Conservation (phyloP, 2,797 vertebrate species). For the Acridotheres tristis region DNA sequence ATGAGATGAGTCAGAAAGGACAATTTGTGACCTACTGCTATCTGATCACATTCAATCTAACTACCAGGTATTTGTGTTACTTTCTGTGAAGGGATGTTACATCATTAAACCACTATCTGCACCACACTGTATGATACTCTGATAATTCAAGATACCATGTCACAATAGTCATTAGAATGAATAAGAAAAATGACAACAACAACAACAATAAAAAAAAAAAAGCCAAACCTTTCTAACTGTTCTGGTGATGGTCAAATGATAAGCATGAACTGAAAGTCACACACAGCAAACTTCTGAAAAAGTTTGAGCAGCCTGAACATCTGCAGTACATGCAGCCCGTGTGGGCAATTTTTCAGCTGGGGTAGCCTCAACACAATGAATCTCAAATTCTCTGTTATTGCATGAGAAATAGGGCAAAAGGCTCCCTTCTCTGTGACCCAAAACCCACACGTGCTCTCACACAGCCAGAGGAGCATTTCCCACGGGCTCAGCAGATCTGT, state of each 20-base stretch:
- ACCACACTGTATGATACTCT: background rate
- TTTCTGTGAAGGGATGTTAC: slow-evolving; percentile 48
- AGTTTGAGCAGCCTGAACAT: background rate
- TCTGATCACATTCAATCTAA: slow-evolving; percentile 12
- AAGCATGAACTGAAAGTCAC: background rate
- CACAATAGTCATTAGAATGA: background rate
- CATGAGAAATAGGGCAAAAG: background rate
- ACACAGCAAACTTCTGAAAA: background rate
- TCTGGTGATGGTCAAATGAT: slow-evolving; percentile 15
- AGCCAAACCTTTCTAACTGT: background rate
- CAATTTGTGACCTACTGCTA: background rate
- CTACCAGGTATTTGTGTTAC: slow-evolving; percentile 18
- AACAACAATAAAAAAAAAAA: background rate
- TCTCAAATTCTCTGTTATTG: background rate
- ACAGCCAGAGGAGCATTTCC: background rate
- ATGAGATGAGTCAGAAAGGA: background rate
- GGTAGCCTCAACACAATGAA: background rate
- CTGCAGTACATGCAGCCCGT: background rate
- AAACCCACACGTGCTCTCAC: background rate
- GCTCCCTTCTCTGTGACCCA: background rate
- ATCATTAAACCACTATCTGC: slow-evolving; percentile 9
- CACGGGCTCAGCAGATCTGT: background rate
- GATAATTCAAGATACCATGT: background rate
- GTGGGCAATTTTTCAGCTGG: background rate
- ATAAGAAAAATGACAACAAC: background rate